These are phyloP conservation scores for Scaptomyza graminum DNA, from an alignment of 1,140 invertebrate species.

Conservation along the genomic window DNA sequence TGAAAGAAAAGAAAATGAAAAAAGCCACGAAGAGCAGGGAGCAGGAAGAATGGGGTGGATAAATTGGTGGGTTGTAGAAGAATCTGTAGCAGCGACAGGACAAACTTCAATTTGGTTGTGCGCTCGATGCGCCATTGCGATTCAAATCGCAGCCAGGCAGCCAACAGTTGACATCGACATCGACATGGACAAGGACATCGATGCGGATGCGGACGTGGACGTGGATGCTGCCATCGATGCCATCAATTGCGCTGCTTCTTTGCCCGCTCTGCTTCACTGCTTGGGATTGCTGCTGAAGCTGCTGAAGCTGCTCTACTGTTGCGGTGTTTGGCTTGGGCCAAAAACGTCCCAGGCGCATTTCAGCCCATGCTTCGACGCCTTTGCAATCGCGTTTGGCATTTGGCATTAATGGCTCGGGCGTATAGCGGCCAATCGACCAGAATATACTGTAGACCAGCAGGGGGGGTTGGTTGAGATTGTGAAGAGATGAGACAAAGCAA, in stretches of 20 bases:
- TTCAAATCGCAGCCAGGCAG: slow-evolving; percentile 69
- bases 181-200: slow-evolving; percentile 36
- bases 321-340: slow-evolving; percentile 28
- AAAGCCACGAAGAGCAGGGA: slow-evolving; percentile 7
- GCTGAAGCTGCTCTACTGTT: slow-evolving; percentile 1
- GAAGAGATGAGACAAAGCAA: slow-evolving; percentile 58
- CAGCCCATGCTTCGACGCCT: slow-evolving; percentile 75
- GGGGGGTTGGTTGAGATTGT: no score
- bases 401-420: slow-evolving; percentile 60
- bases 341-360: slow-evolving; percentile 66
- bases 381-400: slow-evolving; percentile 75
- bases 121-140: slow-evolving; percentile 62
- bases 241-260: slow-evolving; percentile 67
- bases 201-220: background rate
- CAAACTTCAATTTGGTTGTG: slow-evolving; percentile 78
- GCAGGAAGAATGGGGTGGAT: background rate
- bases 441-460: slow-evolving; percentile 1
- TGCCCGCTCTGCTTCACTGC: background rate
- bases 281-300: background rate
- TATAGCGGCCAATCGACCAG: slow-evolving; percentile 35
- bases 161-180: slow-evolving; percentile 41
- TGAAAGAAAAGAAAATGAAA: slow-evolving; percentile 16
- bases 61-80: background rate
- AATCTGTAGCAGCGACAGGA: slow-evolving; percentile 34
- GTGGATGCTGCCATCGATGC: slow-evolving; percentile 53